Evolutionary conservation across 2,888 invertebrate species (phyloP).

Genomic region (Lysandra coridon): DNA sequence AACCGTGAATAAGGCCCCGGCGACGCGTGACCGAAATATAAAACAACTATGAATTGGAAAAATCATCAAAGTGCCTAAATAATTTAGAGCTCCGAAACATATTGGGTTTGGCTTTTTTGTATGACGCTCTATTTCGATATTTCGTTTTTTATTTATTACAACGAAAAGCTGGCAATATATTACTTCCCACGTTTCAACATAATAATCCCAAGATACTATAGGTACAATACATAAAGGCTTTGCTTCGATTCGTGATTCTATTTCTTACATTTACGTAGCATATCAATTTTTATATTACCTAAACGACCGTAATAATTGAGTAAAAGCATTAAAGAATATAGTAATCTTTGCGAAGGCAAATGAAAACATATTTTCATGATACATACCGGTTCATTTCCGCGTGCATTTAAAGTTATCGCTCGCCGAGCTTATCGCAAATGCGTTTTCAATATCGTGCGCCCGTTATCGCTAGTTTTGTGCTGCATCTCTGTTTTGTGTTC

Average conservation of each 20-base stretch:
- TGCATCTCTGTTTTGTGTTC: conserved; percentile 22
- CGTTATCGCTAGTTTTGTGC: conserved; percentile 24
- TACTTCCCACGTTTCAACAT: neutral
- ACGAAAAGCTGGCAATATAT: neutral
- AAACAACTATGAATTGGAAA: conserved; percentile 11
- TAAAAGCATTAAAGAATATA: neutral
- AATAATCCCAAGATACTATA: neutral
- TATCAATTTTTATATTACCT: neutral
- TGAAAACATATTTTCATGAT: conserved; percentile 10
- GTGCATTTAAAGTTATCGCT: conserved; percentile 12
- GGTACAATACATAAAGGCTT: neutral
- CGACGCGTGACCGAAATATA: conserved; percentile 19
- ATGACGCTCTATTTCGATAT: neutral
- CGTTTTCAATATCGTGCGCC: conserved; percentile 14
- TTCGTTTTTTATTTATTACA: neutral
- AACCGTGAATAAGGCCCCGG: conserved; percentile 10
- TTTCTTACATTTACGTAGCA: neutral
- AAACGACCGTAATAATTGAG: neutral
- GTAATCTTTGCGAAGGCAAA: neutral
- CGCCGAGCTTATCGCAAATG: conserved; percentile 27
- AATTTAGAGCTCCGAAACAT: conserved; percentile 1
- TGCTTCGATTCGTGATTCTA: neutral
- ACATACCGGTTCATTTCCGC: neutral
- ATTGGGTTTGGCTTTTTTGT: conserved; percentile 11
- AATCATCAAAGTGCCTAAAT: conserved; percentile 16